Base-by-base conservation (phyloP, 2,797 vertebrate genomes). In the Chelon auratus region DNA sequence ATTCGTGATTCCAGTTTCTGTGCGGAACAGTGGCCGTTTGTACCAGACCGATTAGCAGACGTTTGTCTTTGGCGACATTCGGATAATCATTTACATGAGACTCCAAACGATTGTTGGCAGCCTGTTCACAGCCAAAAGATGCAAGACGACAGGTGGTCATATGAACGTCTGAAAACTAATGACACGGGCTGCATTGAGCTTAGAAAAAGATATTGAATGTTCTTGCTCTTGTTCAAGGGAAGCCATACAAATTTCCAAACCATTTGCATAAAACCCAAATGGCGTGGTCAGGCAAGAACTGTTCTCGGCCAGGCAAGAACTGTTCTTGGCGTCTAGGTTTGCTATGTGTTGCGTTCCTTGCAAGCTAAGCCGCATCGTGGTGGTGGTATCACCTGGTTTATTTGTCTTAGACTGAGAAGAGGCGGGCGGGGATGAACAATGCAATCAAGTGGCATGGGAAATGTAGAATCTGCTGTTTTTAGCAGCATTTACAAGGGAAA, bases 11-110 rank as follows among this genome's bases (percentile, higher is more conserved):
- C 39, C 51, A 51, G 60, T 67, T 72, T 67, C 67, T 65, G 14
- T 54, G 4, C 20, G 42, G 60, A 61, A 88, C 86, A 84, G 66
- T 68, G 40, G 76, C 39, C 22, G 39, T 45, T 53, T 74, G 72
- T 81, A 81, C 77, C 77, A 68, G 51, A 39, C 60, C 26, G 51
- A 42, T 47, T 13, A 9, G 51, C 42, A 51, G 61, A 39, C 63
- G 53, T 24, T 30, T 52, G 18, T 24, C 12, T 39, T 9, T 37
- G 24, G 5, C 9, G 7, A 2, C 18, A 8, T 20, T 59, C 65
- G 18, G 53, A 83, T 75, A 40, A 42, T 59, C 15, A 57, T 75
- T 72, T 68, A 42, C 72, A 72, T 47, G 39, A 5, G 18, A 30
- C 43, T 64, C 30, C 17, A 26, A 43, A 64, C 26, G 5, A 3